Conservation (phyloP, 2,113 vertebrate species). For the Heterocephalus glaber region DNA sequence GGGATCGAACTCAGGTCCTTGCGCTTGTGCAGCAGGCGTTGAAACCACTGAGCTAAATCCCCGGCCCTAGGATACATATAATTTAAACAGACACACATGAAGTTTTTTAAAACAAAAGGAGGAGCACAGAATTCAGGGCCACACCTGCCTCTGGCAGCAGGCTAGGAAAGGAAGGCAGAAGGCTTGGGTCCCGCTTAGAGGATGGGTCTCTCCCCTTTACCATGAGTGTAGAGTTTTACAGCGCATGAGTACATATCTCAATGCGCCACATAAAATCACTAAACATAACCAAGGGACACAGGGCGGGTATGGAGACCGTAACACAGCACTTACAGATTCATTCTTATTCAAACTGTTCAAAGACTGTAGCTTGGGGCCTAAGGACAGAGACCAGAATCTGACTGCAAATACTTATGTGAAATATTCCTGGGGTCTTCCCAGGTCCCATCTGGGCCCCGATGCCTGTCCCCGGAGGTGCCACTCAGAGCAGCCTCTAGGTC, state of each 20-base stretch:
- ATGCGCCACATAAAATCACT: neutral
- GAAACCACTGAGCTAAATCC: no score
- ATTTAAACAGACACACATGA: neutral
- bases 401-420: neutral
- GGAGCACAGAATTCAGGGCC: neutral
- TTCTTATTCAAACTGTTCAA: neutral
- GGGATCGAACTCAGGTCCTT: no score
- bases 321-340: accelerated
- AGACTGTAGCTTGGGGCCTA: neutral
- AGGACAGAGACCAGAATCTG: neutral
- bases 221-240: neutral
- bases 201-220: neutral
- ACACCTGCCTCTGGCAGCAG: neutral
- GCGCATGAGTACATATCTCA: neutral
- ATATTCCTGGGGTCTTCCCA: neutral
- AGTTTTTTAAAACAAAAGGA: neutral
- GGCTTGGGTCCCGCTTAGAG: neutral
- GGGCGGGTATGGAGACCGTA: neutral
- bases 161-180: neutral
- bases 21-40: no score
- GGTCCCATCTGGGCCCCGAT: neutral
- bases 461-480: neutral
- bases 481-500: accelerated
- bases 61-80: neutral
- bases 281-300: neutral